A percentile compares a stretch with the other conserved stretches of the same genome.
Evolutionary conservation across 2,113 vertebrate genomes (phyloP).

Genomic region (Microcebus jonahi): DNA sequence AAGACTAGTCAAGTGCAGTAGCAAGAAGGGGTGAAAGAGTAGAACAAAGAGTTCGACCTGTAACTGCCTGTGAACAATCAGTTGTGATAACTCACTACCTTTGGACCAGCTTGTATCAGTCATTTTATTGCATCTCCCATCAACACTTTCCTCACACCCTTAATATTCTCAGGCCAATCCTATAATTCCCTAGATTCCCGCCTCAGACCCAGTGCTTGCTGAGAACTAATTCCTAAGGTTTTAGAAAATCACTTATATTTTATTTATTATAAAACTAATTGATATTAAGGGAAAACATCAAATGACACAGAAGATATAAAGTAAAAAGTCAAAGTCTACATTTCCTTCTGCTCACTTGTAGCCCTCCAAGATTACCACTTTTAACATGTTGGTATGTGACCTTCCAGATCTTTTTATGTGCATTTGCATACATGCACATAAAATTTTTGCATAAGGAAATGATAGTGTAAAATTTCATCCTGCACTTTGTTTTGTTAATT

Average conservation of each 20-base stretch:
- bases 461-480: not conserved
- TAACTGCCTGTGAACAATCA: no score
- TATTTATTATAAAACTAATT: not conserved
- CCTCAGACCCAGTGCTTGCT: not conserved
- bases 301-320: constrained; percentile 1
- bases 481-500: not conserved
- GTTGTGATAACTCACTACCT: no score
- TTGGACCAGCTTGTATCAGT: not conserved
- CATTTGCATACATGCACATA: not conserved
- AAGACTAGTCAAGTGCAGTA: no score
- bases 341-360: not conserved
- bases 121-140: not conserved
- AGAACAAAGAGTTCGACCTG: no score
- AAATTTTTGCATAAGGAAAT: constrained; percentile 5
- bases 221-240: not conserved
- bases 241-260: constrained; percentile 36
- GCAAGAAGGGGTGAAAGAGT: no score
- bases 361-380: not conserved
- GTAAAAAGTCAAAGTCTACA: not conserved
- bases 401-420: constrained; percentile 11
- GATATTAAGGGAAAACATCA: constrained; percentile 37
- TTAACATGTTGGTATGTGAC: not conserved
- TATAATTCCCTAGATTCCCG: constrained; percentile 5
- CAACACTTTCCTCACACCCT: not conserved
- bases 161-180: not conserved